Conservation (phyloP, 2,797 vertebrate species). For the Echeneis naucrates region DNA sequence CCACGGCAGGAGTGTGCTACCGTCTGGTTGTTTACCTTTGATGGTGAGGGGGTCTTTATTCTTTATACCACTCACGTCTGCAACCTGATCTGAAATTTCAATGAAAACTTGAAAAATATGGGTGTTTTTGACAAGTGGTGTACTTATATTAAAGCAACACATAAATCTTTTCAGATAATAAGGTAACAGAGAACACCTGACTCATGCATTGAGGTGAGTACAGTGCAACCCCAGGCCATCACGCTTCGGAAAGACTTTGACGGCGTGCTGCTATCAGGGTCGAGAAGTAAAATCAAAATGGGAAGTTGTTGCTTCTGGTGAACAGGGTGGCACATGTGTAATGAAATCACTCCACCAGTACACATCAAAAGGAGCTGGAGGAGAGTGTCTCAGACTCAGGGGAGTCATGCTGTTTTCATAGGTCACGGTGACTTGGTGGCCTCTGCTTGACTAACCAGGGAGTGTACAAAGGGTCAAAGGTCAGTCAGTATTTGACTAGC, state of each 20-base stretch:
- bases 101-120: not conserved
- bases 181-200: not conserved
- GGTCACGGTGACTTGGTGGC: not conserved
- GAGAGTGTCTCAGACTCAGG: slow-evolving; percentile 18
- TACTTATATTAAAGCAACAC: not conserved
- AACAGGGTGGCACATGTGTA: slow-evolving; percentile 20
- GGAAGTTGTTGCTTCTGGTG: slow-evolving; percentile 12
- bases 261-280: not conserved
- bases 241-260: slow-evolving; percentile 1
- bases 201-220: slow-evolving; percentile 6
- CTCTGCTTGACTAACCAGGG: slow-evolving; percentile 22
- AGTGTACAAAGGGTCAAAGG: slow-evolving; percentile 49
- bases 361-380: slow-evolving; percentile 23
- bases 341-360: slow-evolving; percentile 30
- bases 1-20: not conserved
- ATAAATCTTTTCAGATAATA: slow-evolving; percentile 1
- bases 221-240: slow-evolving; percentile 2
- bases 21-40: not conserved
- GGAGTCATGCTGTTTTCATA: not conserved
- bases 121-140: not conserved
- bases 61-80: not conserved
- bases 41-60: not conserved
- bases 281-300: not conserved
- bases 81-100: not conserved
- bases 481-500: slow-evolving; percentile 7